A percentile compares a stretch with the other conserved stretches of the same genome.
Evolutionary conservation across 64 coral and sea anemone genomes (phyloP).

Genomic region (Stylophora pistillata): DNA sequence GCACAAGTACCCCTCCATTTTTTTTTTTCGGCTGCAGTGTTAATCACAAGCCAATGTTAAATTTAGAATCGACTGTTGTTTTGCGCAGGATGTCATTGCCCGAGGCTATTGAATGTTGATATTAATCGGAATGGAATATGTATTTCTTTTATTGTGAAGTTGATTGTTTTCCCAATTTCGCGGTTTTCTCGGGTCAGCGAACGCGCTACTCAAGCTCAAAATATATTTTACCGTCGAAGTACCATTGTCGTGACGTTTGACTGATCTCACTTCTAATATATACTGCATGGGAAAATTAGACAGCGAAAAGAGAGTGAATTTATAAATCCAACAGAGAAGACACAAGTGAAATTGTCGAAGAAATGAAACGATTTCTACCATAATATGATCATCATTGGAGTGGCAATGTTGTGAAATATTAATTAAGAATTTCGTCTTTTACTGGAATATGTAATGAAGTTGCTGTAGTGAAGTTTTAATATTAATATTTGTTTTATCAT

Average conservation of each 20-base stretch:
- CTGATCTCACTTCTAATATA: not conserved
- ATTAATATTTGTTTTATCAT: not conserved
- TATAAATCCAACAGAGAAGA: no score
- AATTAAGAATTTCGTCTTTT: no score
- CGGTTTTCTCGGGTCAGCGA: slow-evolving; percentile 1
- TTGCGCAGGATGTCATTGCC: slow-evolving; percentile 3
- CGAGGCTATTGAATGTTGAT: not conserved
- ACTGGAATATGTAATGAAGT: not conserved
- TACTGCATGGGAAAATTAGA: not conserved
- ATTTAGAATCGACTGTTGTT: slow-evolving; percentile 29
- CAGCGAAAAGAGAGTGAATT: no score
- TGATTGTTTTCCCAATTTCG: slow-evolving; percentile 35
- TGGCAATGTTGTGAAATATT: no score
- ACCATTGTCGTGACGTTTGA: not conserved
- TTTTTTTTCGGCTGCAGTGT: not conserved
- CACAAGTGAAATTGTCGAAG: no score
- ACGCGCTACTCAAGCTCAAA: not conserved
- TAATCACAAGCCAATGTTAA: slow-evolving; percentile 7
- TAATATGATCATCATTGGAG: no score
- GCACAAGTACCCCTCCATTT: not conserved
- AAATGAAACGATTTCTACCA: no score
- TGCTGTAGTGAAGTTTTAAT: not conserved
- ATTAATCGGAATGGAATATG: not conserved
- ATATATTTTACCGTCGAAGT: not conserved
- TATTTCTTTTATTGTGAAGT: not conserved